Evolutionary conservation across 2,888 invertebrate genomes (phyloP).

Genomic region (Polydrusus cervinus): DNA sequence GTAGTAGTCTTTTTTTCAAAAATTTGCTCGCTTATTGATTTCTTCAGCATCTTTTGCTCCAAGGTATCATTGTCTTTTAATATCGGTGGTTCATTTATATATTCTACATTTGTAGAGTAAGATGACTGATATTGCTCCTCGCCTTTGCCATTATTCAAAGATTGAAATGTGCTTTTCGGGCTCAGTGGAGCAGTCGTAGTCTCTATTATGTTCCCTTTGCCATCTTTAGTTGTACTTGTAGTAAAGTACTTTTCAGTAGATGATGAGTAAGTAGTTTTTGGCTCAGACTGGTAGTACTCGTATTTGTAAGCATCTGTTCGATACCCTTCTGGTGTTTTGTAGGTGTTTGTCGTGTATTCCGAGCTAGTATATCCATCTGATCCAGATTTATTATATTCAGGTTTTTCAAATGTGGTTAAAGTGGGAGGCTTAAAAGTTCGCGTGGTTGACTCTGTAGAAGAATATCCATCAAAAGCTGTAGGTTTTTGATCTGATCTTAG

Average conservation of each 20-base stretch:
- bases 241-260: slow-evolving; percentile 68
- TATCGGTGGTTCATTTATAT: slow-evolving; percentile 66
- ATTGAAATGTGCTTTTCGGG: slow-evolving; percentile 61
- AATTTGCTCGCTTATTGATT: slow-evolving; percentile 80
- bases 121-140: slow-evolving; percentile 64
- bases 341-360: slow-evolving; percentile 67
- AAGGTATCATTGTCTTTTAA: slow-evolving; percentile 74
- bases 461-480: slow-evolving; percentile 17
- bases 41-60: slow-evolving; percentile 79
- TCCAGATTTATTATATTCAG: slow-evolving; percentile 40
- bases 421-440: slow-evolving; percentile 16
- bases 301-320: slow-evolving; percentile 68
- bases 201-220: slow-evolving; percentile 32
- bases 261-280: slow-evolving; percentile 65
- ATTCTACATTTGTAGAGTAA: slow-evolving; percentile 66
- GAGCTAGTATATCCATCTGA: slow-evolving; percentile 66
- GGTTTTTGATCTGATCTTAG: slow-evolving; percentile 21
- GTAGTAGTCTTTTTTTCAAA: slow-evolving; percentile 81
- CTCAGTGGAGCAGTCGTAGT: slow-evolving; percentile 39
- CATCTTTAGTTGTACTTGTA: slow-evolving; percentile 55
- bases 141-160: slow-evolving; percentile 63
- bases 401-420: slow-evolving; percentile 21
- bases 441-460: slow-evolving; percentile 14
- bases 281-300: slow-evolving; percentile 66
- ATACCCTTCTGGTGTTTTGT: slow-evolving; percentile 69